Base-by-base conservation (phyloP, 2,797 vertebrate species). In the Girardinus metallicus region DNA sequence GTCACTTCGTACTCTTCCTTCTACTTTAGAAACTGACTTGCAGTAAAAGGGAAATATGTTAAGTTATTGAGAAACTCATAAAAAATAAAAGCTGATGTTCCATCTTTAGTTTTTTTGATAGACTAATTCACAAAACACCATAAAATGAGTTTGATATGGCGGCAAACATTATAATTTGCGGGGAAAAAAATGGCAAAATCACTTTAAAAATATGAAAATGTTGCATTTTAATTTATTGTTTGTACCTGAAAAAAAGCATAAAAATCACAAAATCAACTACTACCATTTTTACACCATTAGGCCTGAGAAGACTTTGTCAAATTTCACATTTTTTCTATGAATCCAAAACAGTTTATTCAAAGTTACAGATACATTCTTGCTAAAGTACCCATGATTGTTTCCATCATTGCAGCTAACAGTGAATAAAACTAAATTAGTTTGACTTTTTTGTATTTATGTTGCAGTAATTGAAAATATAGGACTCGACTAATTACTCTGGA, bases 1-100 rank as follows among this genome's bases (percentile, higher is more conserved):
- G 5, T 83, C 80, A 41, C n/a, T 44, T 71, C 26, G 44, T 77
- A 39, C 34, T 2, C 60, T 53, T 18, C 16, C 53, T 73, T 11
- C 62, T 39, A 2, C 10, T 15, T 79, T 53, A 10, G 73, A 55
- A 75, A 80, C 64, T 4, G 0, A 41, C 75, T 12, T 10, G 5
- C 23, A 74, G 64, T 10, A 31, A 73, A 55, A 53, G 68, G 55
- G 60, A 53, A 41, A 26, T 44, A 23, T 11, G 10, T 44, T 44
- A 0, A 71, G 26, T 70, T 43, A n/a, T 43, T 29, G 5, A 26
- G 13, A 44, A 71, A 29, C 10, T 43, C 11, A 1, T 43, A 6
- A 70, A 26, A 26, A n/a, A 12, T 3, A n/a, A 55, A 55, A 55
- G 21, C 39, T 70, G 39, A 43, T 43, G 23, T 43, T 2, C 4